Conservation (phyloP, 2,113 vertebrate genomes). For the Azemiops feae region DNA sequence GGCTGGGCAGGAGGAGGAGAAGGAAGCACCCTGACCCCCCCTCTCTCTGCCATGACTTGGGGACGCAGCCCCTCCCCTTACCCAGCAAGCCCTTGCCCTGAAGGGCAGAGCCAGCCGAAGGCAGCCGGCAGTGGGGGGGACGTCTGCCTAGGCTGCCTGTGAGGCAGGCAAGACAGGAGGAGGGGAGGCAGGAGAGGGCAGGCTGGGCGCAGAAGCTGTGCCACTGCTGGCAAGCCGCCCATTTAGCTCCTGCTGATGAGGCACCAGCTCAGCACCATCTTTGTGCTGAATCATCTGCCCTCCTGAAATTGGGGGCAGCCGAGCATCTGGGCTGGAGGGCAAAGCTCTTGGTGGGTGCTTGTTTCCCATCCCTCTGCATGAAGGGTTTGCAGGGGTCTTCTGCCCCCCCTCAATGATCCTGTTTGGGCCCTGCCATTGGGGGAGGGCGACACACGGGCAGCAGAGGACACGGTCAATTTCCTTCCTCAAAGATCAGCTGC, state of each 20-base stretch:
- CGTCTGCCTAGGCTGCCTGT: background rate
- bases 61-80: background rate
- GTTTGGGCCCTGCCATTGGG: background rate
- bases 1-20: background rate
- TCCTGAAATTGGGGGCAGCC: background rate
- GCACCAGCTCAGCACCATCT: no score
- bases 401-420: background rate
- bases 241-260: background rate
- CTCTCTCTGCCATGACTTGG: background rate
- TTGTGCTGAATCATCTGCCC: background rate
- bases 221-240: fast-evolving
- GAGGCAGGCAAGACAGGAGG: background rate
- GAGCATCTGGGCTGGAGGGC: background rate
- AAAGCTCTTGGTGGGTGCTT: background rate
- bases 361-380: background rate
- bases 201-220: no score
- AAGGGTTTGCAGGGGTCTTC: background rate
- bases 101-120: background rate
- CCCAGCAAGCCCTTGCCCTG: background rate
- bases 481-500: no score
- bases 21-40: fast-evolving
- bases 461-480: no score
- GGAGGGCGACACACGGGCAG: background rate
- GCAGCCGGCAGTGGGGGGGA: background rate
- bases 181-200: background rate